Evolutionary conservation across 2,797 vertebrate species (phyloP).

Genomic region (Lacerta agilis): DNA sequence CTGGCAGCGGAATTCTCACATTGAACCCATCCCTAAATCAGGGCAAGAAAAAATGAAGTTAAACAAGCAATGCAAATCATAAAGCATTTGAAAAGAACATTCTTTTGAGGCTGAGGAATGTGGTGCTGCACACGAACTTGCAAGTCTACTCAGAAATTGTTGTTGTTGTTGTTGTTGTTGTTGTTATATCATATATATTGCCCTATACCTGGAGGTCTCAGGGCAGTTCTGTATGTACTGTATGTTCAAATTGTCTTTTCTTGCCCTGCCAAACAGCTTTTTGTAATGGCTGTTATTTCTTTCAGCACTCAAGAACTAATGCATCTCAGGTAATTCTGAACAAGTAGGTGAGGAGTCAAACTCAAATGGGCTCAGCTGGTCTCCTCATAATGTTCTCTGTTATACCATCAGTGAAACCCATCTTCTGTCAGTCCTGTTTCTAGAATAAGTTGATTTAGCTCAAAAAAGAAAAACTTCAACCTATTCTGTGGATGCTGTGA

Average conservation of each 20-base stretch:
- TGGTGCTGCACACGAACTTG: background rate
- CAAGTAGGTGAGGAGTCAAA: background rate
- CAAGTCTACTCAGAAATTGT: background rate
- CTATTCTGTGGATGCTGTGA: background rate
- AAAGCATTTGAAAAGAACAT: background rate
- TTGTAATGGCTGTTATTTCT: background rate
- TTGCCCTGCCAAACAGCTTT: slow-evolving; percentile 26
- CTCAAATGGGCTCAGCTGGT: background rate
- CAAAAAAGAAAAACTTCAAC: background rate
- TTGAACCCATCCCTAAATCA: slow-evolving; percentile 90
- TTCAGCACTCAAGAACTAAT: background rate
- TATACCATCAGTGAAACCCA: background rate
- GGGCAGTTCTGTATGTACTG: background rate
- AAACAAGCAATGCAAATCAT: background rate
- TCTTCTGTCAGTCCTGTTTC: background rate
- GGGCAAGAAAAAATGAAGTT: slow-evolving; percentile 30
- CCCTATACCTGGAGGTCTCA: too few relatives aligned
- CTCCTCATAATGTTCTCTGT: background rate
- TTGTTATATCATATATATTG: too few relatives aligned
- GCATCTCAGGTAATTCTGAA: background rate
- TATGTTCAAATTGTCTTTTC: background rate
- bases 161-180: too few relatives aligned
- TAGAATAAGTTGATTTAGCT: background rate
- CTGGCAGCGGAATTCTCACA: slow-evolving; percentile 92
- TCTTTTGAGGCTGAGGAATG: slow-evolving; percentile 6